A percentile compares a stretch with the other conserved stretches of the same genome.
Conservation (phyloP, 1,140 invertebrate genomes). For the Cydia pomonella region DNA sequence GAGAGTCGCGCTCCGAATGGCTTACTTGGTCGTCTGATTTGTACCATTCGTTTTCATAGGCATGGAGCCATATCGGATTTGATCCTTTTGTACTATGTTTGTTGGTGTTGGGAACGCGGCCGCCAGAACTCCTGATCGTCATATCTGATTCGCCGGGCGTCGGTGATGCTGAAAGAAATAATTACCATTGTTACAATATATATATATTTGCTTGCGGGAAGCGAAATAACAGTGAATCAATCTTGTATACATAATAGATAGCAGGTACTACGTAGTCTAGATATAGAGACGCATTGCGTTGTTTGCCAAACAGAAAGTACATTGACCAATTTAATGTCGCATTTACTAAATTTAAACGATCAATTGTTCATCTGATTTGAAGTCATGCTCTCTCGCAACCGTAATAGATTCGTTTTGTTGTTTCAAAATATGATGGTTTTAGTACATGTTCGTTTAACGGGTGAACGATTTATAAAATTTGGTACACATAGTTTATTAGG, state of each 20-base stretch:
- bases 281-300: slow-evolving; percentile 2
- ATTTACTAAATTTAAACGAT: neutral
- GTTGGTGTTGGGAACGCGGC: slow-evolving; percentile 95
- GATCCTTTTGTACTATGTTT: slow-evolving; percentile 96
- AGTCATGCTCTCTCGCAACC: too few species aligned
- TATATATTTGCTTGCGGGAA: slow-evolving; percentile 2
- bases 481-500: too few species aligned
- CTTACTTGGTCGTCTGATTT: slow-evolving; percentile 88
- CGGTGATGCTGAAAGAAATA: slow-evolving; percentile 63
- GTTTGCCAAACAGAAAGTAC: slow-evolving; percentile 5
- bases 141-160: slow-evolving; percentile 86
- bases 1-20: slow-evolving; percentile 89
- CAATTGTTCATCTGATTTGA: too few species aligned
- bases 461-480: too few species aligned
- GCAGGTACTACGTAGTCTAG: neutral
- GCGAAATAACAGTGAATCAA: neutral
- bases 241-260: neutral
- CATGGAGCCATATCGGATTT: slow-evolving; percentile 97
- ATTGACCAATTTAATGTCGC: slow-evolving; percentile 4
- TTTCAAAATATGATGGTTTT: too few species aligned
- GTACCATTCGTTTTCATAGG: slow-evolving; percentile 97
- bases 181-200: neutral
- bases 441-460: too few species aligned
- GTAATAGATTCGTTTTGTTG: too few species aligned
- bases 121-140: slow-evolving; percentile 84